Base-by-base conservation (phyloP, 2,113 vertebrate species). In the Synodontis membranacea region DNA sequence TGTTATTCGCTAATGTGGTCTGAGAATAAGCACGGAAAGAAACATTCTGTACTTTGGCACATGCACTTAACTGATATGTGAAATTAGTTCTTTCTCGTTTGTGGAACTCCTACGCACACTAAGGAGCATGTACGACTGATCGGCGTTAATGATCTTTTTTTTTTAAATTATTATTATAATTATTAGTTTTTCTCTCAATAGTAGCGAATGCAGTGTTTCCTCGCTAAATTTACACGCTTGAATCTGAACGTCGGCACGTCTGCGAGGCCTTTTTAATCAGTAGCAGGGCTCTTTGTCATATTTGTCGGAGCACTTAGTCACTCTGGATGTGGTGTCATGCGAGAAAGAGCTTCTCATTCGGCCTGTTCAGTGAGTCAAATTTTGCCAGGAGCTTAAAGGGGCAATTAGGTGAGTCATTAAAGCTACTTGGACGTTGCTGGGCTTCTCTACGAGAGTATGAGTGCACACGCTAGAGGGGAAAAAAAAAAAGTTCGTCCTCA, bases 351-450 rank as follows among this genome's bases (percentile, higher is more conserved):
- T 72, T 81, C 78, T 58, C 85, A 10, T 12, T 72, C 31, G 58
- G 39, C 15, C 39, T 12, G 54, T 34, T 56, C 79, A 39, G 28
- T 7, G 4, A 46, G 48, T 66, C 78, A 37, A n/a, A 60, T 58
- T 81, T 70, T 56, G 64, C 85, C 54, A 86, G 78, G 52, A 58
- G 79, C 64, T 86, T 31, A 60, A 58, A 86, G 85, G 79, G 66
- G 50, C 66, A 80, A 82, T 82, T 82, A 86, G 85, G 85, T 86
- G 85, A 86, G 64, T 86, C 37, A 70, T 74, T 74, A 80, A 82
- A 86, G 48, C 50, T 60, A 48, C 85, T 86, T 60, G 66, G 85
- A 74, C 66, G 31, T 52, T 48, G 62, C 74, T 23, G 44, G 19
- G 39, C 10, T 60, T 82, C 17, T 64, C 84, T 84, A 86, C 83